Evolutionary conservation across 2,797 vertebrate genomes (phyloP).

Genomic region (Poliocrania exsul): DNA sequence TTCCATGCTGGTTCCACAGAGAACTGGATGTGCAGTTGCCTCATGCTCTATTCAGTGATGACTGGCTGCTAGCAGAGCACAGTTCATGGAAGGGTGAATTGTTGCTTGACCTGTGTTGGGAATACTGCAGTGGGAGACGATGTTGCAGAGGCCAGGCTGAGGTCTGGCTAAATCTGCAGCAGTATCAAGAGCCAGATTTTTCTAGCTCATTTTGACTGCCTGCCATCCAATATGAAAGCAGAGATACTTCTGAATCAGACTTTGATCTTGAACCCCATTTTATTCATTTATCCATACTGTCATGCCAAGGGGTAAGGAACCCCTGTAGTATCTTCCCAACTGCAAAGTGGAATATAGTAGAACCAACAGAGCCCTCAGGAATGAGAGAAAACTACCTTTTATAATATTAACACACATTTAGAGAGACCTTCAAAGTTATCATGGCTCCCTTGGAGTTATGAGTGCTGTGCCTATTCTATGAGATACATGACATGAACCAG

Average conservation of each 20-base stretch:
- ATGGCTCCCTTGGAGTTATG: background rate
- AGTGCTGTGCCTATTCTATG: background rate
- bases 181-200: background rate
- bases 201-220: background rate
- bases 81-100: background rate
- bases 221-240: background rate
- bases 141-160: background rate
- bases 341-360: background rate
- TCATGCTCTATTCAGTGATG: background rate
- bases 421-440: background rate
- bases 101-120: background rate
- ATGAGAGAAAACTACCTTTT: background rate
- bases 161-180: background rate
- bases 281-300: background rate
- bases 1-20: background rate
- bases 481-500: background rate
- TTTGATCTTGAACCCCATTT: background rate
- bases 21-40: background rate
- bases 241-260: background rate
- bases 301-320: background rate
- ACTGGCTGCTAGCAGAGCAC: background rate
- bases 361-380: background rate
- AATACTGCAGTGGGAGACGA: background rate
- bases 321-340: background rate
- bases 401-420: background rate